Percentiles rank a stretch among this genome's conserved stretches.
These are phyloP conservation scores for Sebastes oblongus DNA, from an alignment of 2,797 vertebrate genomes.

Conservation along the genomic window DNA sequence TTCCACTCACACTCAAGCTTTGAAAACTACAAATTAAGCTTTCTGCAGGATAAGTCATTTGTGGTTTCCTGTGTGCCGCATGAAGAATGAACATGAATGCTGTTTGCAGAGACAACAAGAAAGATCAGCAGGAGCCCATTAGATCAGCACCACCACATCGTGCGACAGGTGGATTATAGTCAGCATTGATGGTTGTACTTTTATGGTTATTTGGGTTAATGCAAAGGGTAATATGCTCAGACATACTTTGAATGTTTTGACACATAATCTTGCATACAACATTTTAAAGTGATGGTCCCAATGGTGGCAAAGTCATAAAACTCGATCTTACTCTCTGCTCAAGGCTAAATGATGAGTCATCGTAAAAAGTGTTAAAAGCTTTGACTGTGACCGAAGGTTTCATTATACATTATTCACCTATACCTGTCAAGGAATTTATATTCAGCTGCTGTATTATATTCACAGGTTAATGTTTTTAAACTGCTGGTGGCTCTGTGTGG, in stretches of 20 bases:
- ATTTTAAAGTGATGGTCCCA: constrained; percentile 33
- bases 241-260: constrained; percentile 18
- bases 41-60: neutral
- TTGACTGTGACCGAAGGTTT: constrained; percentile 2
- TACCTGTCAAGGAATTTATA: constrained; percentile 5
- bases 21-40: neutral
- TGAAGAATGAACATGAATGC: neutral
- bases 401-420: constrained; percentile 21
- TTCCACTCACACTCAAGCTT: neutral
- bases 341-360: constrained; percentile 43
- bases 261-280: constrained; percentile 14
- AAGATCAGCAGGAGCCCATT: neutral
- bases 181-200: constrained; percentile 1
- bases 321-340: constrained; percentile 15
- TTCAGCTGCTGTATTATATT: neutral
- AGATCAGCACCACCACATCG: neutral
- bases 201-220: constrained; percentile 36
- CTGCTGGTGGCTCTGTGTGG: neutral
- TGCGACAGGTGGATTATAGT: neutral
- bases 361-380: constrained; percentile 19
- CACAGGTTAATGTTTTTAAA: constrained; percentile 8
- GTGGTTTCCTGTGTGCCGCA: neutral
- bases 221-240: constrained; percentile 14
- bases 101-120: constrained; percentile 2
- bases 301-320: constrained; percentile 39